Conservation (phyloP, 2,797 vertebrate species). For the Etheostoma nigrum region DNA sequence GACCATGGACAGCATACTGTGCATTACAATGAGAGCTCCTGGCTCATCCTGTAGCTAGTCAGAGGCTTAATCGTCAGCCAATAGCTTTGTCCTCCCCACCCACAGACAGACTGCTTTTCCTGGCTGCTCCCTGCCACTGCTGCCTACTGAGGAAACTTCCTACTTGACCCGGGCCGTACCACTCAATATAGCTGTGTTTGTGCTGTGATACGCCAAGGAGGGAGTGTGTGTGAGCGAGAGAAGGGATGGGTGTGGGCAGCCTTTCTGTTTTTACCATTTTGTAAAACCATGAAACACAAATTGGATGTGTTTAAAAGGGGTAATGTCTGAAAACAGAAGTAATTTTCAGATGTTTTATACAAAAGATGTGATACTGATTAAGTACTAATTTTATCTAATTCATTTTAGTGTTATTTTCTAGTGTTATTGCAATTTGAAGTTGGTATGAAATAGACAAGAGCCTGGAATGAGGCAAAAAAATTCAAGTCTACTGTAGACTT, state of each 20-base stretch:
- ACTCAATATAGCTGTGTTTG: conserved; percentile 31
- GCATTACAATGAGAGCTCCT: conserved; percentile 71
- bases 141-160: conserved; percentile 54
- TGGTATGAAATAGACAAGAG: not conserved
- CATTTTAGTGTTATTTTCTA: no score
- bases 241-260: not conserved
- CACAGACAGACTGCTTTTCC: conserved; percentile 27
- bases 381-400: not conserved
- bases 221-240: not conserved
- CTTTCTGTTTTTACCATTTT: conserved; percentile 6
- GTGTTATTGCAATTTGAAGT: not conserved
- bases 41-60: conserved; percentile 52
- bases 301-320: not conserved
- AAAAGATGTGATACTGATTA: not conserved
- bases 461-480: conserved; percentile 1
- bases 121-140: conserved; percentile 22
- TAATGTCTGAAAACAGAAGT: not conserved
- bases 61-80: conserved; percentile 39
- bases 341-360: not conserved
- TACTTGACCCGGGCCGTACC: conserved; percentile 24
- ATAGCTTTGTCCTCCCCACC: conserved; percentile 51
- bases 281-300: not conserved
- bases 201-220: not conserved
- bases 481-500: not conserved
- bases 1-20: conserved; percentile 75